phyloP scores from a whole-genome alignment of 2,888 invertebrate genomes.

The Lasioglossum oenotherae region DNA sequence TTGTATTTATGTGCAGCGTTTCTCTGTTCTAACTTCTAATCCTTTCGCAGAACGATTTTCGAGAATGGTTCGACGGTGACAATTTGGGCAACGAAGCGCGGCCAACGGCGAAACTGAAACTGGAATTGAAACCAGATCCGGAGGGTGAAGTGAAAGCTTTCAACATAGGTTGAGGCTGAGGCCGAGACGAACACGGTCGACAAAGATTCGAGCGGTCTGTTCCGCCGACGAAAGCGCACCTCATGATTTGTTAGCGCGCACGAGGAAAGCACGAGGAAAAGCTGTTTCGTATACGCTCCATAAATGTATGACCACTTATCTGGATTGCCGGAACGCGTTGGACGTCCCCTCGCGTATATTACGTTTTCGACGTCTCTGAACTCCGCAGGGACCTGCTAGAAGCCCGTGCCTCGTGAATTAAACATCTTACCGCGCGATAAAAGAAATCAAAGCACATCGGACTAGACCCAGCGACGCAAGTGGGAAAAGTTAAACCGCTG shows the following conservation, averaged over 20 bases:
- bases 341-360: slow-evolving; percentile 70
- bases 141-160: neutral
- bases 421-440: slow-evolving; percentile 73
- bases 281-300: slow-evolving; percentile 72
- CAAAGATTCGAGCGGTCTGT: neutral
- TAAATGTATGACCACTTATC: slow-evolving; percentile 85
- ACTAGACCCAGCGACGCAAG: neutral
- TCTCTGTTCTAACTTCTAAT: neutral
- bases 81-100: neutral
- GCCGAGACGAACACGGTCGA: neutral
- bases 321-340: slow-evolving; percentile 81
- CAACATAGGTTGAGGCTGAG: neutral
- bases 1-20: neutral
- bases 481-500: slow-evolving; percentile 78
- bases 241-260: slow-evolving; percentile 60
- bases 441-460: slow-evolving; percentile 31
- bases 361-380: slow-evolving; percentile 72
- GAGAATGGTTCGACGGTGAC: no score
- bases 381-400: slow-evolving; percentile 30
- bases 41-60: neutral
- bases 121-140: neutral
- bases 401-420: slow-evolving; percentile 81
- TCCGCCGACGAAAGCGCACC: slow-evolving; percentile 37
- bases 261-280: slow-evolving; percentile 1
- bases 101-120: neutral